phyloP scores from a whole-genome alignment of 1,140 invertebrate species.

The Nymphalis io region DNA sequence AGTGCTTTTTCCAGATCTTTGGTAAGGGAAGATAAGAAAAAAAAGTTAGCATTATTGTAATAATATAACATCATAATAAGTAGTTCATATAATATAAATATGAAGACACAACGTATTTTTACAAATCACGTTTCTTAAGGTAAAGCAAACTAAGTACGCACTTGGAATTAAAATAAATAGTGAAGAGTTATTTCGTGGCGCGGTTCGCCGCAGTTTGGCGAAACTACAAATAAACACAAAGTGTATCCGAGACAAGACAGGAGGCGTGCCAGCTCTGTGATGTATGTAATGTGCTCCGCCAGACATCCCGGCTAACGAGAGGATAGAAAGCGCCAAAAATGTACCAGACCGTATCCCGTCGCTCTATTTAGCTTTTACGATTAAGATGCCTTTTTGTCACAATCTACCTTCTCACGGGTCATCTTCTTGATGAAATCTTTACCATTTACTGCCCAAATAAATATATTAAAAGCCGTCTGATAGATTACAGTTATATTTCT shows the following conservation, averaged over 20 bases:
- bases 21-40: too few relatives aligned
- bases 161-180: background rate
- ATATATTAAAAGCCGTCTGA: too few relatives aligned
- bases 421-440: background rate
- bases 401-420: background rate
- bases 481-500: too few relatives aligned
- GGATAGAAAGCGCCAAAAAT: slow-evolving; percentile 13
- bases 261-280: slow-evolving; percentile 9
- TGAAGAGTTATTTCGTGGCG: background rate
- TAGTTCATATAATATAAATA: too few relatives aligned
- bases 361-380: slow-evolving; percentile 5
- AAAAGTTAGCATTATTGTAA: too few relatives aligned
- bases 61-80: too few relatives aligned
- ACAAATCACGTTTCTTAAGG: background rate
- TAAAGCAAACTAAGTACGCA: background rate
- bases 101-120: too few relatives aligned
- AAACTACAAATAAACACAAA: slow-evolving; percentile 10
- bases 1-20: too few relatives aligned
- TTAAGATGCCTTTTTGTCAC: slow-evolving; percentile 4
- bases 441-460: background rate
- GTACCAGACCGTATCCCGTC: slow-evolving; percentile 6
- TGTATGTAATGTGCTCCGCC: slow-evolving; percentile 14
- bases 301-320: slow-evolving; percentile 13
- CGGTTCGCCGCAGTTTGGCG: slow-evolving; percentile 6
- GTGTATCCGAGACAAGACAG: slow-evolving; percentile 16